Evolutionary conservation across 2,888 invertebrate genomes (phyloP), one percentile per base, ranked within the genome.

Genomic region (Meteorus cinctellus): DNA sequence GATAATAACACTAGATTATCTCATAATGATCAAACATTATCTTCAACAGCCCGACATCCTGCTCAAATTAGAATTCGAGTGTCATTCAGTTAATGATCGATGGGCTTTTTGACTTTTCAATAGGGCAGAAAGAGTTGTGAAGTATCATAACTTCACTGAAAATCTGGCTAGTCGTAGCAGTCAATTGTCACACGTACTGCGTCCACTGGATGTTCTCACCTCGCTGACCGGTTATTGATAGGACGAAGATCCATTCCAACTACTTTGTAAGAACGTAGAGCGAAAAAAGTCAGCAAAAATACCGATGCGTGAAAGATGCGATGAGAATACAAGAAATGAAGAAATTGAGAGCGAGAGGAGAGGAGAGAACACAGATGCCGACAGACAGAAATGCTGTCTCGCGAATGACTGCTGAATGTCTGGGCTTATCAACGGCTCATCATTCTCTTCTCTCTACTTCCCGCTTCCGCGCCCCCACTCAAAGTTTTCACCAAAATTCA

Each of bases 361-460:
- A 73, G 70, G 71, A 75, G 72, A 73, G 73, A 68, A 75, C 78
- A 79, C 55, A 78, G 72, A 79, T 79, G 81, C 79, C 79, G 80
- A 82, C 81, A 80, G 79, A 82, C 81, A 76, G 79, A 82, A 81
- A 83, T 83, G 82, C 82, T 80, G 29, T 79, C 80, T 81, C 82
- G 82, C 83, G 84, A 82, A 83, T 83, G 84, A 88, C 55, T 55
- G 36, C 6, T 65, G 65, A 65, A 87, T 87, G 82, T 80, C 82
- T 80, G 82, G 78, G 77, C 87, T 88, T 88, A 89, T 89, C 89
- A 89, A 86, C 87, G 85, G 82, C 80, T 82, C 85, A 85, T 87
- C 85, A 84, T 85, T 88, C 85, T 82, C 80, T 79, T 60, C 77
- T 76, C 74, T 66, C 76, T 74, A 71, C 72, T 78, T 70, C 75